Evolutionary conservation across 2,888 invertebrate species (phyloP).

Genomic region (Syrphus vitripennis): DNA sequence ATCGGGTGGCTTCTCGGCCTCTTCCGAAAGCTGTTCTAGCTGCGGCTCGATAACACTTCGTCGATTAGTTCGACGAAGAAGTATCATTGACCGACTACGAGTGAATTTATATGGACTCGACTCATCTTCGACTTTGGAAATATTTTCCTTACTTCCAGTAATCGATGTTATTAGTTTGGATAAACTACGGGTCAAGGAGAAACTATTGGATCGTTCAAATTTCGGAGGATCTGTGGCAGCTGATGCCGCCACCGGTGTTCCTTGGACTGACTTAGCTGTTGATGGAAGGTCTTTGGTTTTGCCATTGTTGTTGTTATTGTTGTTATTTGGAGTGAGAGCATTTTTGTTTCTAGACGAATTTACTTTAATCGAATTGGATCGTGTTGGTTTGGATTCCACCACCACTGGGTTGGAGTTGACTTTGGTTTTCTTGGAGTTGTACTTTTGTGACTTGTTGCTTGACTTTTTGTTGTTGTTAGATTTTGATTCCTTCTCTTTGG

Average conservation of each 20-base stretch:
- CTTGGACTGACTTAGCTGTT: background rate
- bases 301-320: slow-evolving; percentile 49
- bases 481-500: slow-evolving; percentile 58
- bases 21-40: slow-evolving; percentile 80
- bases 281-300: slow-evolving; percentile 43
- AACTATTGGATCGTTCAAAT: slow-evolving; percentile 80
- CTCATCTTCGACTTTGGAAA: slow-evolving; percentile 74
- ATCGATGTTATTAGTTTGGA: slow-evolving; percentile 78
- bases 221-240: slow-evolving; percentile 75
- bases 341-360: slow-evolving; percentile 15
- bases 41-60: slow-evolving; percentile 79
- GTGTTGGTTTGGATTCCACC: slow-evolving; percentile 29
- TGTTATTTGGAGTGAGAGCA: slow-evolving; percentile 21
- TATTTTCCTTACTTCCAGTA: slow-evolving; percentile 80
- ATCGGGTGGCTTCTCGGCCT: slow-evolving; percentile 77
- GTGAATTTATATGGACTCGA: slow-evolving; percentile 77
- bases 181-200: slow-evolving; percentile 78
- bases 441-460: slow-evolving; percentile 14
- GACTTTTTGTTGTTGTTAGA: slow-evolving; percentile 39
- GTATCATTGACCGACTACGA: slow-evolving; percentile 80
- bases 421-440: slow-evolving; percentile 48
- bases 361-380: slow-evolving; percentile 27
- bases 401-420: background rate
- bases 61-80: slow-evolving; percentile 78
- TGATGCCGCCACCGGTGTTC: slow-evolving; percentile 65